Conservation (phyloP, 2,888 invertebrate genomes). For the Carterocephalus palaemon region DNA sequence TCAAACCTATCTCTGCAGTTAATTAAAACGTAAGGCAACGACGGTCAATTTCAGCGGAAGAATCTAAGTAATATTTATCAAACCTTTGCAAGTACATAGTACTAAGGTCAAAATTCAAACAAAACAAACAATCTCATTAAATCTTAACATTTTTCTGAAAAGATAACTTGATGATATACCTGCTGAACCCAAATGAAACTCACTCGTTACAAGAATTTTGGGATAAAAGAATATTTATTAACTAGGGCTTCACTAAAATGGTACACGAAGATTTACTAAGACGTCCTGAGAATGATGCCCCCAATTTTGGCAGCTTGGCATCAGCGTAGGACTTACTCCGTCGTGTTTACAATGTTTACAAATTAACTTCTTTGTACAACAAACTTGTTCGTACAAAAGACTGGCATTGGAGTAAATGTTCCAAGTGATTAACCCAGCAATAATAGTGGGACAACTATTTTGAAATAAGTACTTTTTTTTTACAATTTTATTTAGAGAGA, state of each 20-base stretch:
- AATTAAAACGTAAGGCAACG: too few species aligned
- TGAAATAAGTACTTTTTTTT: constrained; percentile 42
- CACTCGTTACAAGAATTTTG: not conserved
- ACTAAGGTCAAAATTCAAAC: too few species aligned
- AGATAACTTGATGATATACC: too few species aligned
- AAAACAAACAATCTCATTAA: too few species aligned
- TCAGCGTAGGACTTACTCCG: constrained; percentile 48
- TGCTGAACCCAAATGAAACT: too few species aligned
- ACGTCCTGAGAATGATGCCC: constrained; percentile 50
- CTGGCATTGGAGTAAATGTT: constrained; percentile 6
- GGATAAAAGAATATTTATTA: constrained; percentile 17
- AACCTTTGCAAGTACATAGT: too few species aligned
- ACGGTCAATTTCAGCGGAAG: too few species aligned
- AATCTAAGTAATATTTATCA: too few species aligned
- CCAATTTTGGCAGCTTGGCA: constrained; percentile 60
- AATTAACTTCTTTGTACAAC: constrained; percentile 6
- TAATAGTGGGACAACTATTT: constrained; percentile 37
- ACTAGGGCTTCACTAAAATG: constrained; percentile 10
- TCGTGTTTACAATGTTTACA: constrained; percentile 43
- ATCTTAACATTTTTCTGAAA: too few species aligned
- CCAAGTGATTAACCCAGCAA: not conserved
- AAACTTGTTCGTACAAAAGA: constrained; percentile 9
- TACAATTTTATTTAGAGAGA: constrained; percentile 49
- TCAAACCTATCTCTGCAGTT: too few species aligned
- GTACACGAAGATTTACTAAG: constrained; percentile 1